Percentiles rank a stretch among this genome's conserved stretches.
phyloP scores from a whole-genome alignment of 2,888 invertebrate species.

The Hermaeophaga mercurialis region DNA sequence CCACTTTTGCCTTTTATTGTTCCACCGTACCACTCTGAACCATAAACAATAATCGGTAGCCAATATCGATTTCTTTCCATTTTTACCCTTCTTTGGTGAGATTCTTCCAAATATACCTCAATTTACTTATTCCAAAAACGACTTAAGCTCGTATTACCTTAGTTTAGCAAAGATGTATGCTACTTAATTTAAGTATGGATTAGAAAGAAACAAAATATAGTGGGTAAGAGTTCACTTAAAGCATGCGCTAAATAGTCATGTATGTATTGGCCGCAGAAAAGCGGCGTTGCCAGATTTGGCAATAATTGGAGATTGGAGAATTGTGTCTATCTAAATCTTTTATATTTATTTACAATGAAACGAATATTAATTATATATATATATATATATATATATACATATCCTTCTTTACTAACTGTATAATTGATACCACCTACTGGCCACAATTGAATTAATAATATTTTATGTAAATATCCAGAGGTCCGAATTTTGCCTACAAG shows the following conservation, averaged over 20 bases:
- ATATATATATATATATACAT: too few species aligned
- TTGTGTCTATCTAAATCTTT: too few species aligned
- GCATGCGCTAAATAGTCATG: constrained; percentile 50
- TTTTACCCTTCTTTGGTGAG: background rate
- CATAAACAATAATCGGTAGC: background rate
- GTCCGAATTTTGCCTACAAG: too few species aligned
- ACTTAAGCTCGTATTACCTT: constrained; percentile 47
- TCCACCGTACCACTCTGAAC: background rate
- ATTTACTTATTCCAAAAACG: constrained; percentile 46
- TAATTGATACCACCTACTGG: too few species aligned
- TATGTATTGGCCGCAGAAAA: constrained; percentile 52
- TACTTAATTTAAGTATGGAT: constrained; percentile 37
- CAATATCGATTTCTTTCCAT: background rate
- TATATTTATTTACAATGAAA: too few species aligned
- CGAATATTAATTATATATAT: too few species aligned
- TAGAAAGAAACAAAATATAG: constrained; percentile 41
- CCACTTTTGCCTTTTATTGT: constrained; percentile 48
- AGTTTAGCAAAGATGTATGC: constrained; percentile 31
- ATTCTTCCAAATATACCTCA: background rate
- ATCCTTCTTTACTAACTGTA: too few species aligned
- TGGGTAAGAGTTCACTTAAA: constrained; percentile 43
- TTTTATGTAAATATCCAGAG: too few species aligned
- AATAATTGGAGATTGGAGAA: too few species aligned
- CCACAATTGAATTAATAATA: too few species aligned
- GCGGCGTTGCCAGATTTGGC: constrained; percentile 34